phyloP scores from a whole-genome alignment of 2,797 vertebrate genomes.

The Catostomus latipinnis region DNA sequence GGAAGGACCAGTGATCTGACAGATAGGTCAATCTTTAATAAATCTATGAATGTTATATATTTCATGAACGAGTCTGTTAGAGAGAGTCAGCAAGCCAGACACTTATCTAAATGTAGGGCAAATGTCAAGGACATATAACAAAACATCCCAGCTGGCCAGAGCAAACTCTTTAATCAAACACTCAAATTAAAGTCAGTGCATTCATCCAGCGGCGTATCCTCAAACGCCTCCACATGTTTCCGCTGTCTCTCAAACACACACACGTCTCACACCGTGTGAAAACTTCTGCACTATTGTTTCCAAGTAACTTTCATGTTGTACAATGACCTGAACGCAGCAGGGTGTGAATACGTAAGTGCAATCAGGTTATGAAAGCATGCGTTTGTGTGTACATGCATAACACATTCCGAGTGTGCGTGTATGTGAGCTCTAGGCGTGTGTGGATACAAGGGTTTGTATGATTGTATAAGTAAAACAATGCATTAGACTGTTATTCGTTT shows the following conservation, averaged over 20 bases:
- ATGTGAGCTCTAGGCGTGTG: constrained; percentile 1
- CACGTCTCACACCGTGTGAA: background rate
- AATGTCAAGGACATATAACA: background rate
- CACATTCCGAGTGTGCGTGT: background rate
- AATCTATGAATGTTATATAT: too few relatives aligned
- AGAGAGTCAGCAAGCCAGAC: background rate
- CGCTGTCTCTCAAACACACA: background rate
- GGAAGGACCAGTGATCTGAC: background rate
- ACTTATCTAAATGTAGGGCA: background rate
- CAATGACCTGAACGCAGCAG: background rate
- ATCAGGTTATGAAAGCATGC: constrained; percentile 17
- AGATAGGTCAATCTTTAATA: too few relatives aligned
- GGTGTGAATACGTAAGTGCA: background rate
- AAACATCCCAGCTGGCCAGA: background rate
- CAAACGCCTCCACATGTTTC: background rate
- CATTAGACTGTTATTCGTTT: background rate
- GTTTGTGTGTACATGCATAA: background rate
- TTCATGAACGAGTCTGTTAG: background rate
- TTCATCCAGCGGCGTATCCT: background rate
- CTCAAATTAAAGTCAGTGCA: background rate
- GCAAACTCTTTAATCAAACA: background rate
- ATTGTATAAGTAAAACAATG: constrained; percentile 17
- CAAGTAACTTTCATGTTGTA: background rate
- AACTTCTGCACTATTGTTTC: background rate
- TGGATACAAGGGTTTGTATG: background rate